A percentile compares a stretch with the other conserved stretches of the same genome.
Conservation (phyloP, 1,140 invertebrate species). For the Adoxophyes honmai region DNA sequence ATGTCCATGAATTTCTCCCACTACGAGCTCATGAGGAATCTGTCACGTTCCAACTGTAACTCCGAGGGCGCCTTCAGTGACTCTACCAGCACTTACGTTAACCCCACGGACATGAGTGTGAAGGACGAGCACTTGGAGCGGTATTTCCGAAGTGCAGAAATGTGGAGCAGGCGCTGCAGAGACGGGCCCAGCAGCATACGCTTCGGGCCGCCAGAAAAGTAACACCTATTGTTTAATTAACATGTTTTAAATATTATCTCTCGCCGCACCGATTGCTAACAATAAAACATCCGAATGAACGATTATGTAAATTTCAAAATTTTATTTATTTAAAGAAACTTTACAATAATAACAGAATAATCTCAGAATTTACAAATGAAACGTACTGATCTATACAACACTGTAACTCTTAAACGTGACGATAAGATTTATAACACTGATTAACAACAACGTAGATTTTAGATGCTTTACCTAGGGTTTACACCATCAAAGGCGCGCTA, state of each 20-base stretch:
- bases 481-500: slow-evolving; percentile 46
- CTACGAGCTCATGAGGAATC: slow-evolving; percentile 59
- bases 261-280: slow-evolving; percentile 5
- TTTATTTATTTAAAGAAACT: slow-evolving; percentile 75
- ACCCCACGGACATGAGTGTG: slow-evolving; percentile 29
- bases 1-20: slow-evolving; percentile 67
- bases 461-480: slow-evolving; percentile 56
- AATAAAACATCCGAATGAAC: slow-evolving; percentile 62
- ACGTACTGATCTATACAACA: slow-evolving; percentile 74
- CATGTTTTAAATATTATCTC: background rate
- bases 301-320: slow-evolving; percentile 72
- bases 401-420: slow-evolving; percentile 74
- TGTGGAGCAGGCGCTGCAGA: slow-evolving; percentile 37
- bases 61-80: slow-evolving; percentile 50
- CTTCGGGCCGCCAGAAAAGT: slow-evolving; percentile 30
- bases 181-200: slow-evolving; percentile 24
- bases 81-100: slow-evolving; percentile 33
- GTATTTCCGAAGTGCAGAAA: slow-evolving; percentile 58
- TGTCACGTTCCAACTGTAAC: slow-evolving; percentile 52
- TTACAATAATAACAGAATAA: slow-evolving; percentile 74
- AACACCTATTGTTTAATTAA: background rate
- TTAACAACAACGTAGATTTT: slow-evolving; percentile 71
- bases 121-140: slow-evolving; percentile 60
- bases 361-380: slow-evolving; percentile 71
- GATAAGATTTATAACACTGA: slow-evolving; percentile 74